Percentiles rank a stretch among this genome's conserved stretches.
These are phyloP conservation scores for Lytechinus variegatus DNA, from an alignment of 35 echinoderm and acorn worm genomes.

Conservation along the genomic window DNA sequence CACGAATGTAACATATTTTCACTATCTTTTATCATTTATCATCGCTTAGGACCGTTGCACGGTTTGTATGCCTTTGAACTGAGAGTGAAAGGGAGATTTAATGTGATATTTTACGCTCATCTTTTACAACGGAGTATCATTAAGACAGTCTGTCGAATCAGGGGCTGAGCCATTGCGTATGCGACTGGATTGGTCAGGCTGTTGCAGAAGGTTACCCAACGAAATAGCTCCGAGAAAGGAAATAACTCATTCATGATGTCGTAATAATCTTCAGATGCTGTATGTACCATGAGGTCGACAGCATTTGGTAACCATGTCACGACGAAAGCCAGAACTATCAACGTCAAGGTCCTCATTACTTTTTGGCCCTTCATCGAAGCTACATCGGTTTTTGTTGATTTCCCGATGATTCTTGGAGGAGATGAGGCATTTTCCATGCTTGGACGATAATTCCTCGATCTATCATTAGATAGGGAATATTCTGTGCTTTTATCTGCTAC, in stretches of 20 bases:
- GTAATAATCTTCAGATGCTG: background rate
- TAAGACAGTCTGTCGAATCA: background rate
- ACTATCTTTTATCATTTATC: too few species aligned
- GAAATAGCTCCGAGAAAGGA: background rate
- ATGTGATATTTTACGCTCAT: too few species aligned
- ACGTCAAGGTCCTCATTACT: background rate
- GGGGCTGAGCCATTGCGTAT: constrained; percentile 15
- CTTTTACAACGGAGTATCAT: background rate
- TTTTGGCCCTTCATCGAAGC: background rate
- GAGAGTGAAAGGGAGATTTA: too few species aligned
- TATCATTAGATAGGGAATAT: too few species aligned
- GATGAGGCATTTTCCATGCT: background rate
- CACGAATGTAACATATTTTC: too few species aligned
- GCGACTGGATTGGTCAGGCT: background rate
- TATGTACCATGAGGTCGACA: background rate
- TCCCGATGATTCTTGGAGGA: too few species aligned
- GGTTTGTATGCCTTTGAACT: too few species aligned
- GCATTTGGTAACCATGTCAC: background rate
- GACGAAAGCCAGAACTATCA: background rate
- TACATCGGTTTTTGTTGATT: background rate
- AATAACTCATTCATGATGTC: background rate
- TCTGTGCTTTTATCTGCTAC: too few species aligned
- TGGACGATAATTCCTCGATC: background rate
- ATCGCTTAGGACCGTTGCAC: too few species aligned
- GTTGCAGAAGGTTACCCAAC: background rate